These are phyloP conservation scores for Parnassius orleans DNA, from an alignment of 2,888 invertebrate genomes.

Conservation along the genomic window DNA sequence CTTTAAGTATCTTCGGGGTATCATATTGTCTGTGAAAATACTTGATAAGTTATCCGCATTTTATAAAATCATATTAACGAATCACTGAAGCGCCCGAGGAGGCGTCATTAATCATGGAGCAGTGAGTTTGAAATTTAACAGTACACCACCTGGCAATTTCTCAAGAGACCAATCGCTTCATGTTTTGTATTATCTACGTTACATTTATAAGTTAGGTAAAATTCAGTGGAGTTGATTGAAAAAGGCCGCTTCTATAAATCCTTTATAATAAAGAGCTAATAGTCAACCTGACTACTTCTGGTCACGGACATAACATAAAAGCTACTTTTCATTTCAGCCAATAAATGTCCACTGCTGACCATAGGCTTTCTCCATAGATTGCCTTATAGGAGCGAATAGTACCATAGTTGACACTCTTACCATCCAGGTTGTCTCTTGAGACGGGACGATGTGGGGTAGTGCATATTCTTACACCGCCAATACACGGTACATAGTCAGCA, in stretches of 20 bases:
- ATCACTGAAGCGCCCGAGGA: constrained; percentile 7
- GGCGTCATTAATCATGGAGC: constrained; percentile 15
- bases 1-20: background rate
- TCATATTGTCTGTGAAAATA: background rate
- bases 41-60: background rate
- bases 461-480: too few species aligned
- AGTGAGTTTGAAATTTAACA: constrained; percentile 14
- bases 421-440: too few species aligned
- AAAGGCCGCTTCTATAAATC: background rate
- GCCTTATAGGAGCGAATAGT: too few species aligned
- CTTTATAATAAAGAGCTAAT: background rate
- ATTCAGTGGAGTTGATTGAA: background rate
- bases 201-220: background rate
- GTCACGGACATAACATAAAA: too few species aligned
- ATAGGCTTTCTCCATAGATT: too few species aligned
- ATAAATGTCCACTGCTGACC: too few species aligned
- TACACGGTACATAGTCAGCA: too few species aligned
- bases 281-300: too few species aligned
- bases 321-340: too few species aligned
- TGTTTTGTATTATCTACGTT: background rate
- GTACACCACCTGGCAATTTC: constrained; percentile 15
- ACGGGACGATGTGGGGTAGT: too few species aligned
- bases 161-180: constrained; percentile 12
- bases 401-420: too few species aligned
- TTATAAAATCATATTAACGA: constrained; percentile 17